These are phyloP conservation scores for Hydrotaea diabolus DNA, from an alignment of 2,888 invertebrate species.

Conservation along the genomic window DNA sequence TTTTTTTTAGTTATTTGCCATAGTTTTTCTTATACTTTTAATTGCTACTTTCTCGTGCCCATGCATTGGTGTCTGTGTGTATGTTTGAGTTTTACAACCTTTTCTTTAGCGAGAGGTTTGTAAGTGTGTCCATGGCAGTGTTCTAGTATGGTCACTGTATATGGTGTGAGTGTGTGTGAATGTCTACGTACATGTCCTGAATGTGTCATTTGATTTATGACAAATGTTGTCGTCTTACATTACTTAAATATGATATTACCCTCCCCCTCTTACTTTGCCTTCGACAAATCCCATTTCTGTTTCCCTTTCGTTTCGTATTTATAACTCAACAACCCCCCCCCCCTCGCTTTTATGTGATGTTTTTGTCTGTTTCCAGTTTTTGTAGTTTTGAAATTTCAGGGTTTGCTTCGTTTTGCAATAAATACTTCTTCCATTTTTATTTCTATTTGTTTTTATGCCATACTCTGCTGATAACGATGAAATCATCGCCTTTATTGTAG, in stretches of 20 bases:
- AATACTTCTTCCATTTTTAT: background rate
- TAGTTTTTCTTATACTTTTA: constrained; percentile 34
- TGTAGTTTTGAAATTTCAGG: background rate
- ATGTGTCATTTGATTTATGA: constrained; percentile 59
- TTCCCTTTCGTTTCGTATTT: too few relatives aligned
- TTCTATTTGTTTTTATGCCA: background rate
- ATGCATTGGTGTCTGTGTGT: constrained; percentile 1
- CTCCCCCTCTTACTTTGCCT: background rate
- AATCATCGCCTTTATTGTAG: constrained; percentile 58
- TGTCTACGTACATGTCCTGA: constrained; percentile 40
- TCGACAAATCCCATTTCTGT: background rate
- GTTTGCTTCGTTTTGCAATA: constrained; percentile 12
- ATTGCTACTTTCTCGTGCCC: background rate
- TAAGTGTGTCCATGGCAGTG: background rate
- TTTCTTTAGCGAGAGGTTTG: too few relatives aligned
- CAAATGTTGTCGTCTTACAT: constrained; percentile 6
- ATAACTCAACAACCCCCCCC: too few relatives aligned
- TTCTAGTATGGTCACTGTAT: background rate
- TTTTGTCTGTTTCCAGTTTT: background rate
- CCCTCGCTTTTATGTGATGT: too few relatives aligned
- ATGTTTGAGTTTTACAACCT: background rate
- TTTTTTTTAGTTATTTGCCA: constrained; percentile 22
- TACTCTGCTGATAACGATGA: constrained; percentile 41
- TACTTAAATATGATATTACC: background rate
- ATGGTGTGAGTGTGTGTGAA: too few relatives aligned